Conservation (phyloP, 23 tunicate species). For the Halocynthia aurantium region DNA sequence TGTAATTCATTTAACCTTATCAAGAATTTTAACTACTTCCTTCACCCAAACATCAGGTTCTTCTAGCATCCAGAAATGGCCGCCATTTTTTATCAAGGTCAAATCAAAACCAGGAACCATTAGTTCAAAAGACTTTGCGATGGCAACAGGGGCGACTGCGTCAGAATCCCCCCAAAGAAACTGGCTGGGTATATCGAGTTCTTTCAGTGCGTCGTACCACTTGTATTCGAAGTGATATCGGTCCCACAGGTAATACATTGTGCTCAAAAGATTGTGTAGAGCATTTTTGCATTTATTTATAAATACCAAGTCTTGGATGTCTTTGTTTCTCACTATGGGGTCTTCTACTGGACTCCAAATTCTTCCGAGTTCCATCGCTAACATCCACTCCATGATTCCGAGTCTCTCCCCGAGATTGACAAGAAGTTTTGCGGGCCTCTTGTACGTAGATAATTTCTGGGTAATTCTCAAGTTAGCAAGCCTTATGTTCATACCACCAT, state of each 20-base stretch:
- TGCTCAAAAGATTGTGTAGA: constrained; percentile 15
- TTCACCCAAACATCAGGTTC: constrained; percentile 66
- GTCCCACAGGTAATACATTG: constrained; percentile 84
- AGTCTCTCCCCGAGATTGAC: constrained; percentile 1
- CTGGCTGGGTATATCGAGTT: constrained; percentile 40
- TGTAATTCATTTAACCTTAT: not conserved
- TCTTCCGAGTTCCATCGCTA: constrained; percentile 24
- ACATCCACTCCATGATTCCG: not conserved
- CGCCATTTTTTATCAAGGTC: constrained; percentile 23
- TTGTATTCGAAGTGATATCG: constrained; percentile 83
- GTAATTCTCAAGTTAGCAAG: constrained; percentile 66
- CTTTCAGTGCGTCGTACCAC: constrained; percentile 78
- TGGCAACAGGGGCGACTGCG: constrained; percentile 71
- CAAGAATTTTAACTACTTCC: constrained; percentile 24
- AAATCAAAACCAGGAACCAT: constrained; percentile 34
- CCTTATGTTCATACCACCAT: constrained; percentile 93
- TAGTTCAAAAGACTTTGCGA: constrained; percentile 35
- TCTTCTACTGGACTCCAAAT: constrained; percentile 52
- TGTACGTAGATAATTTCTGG: constrained; percentile 48
- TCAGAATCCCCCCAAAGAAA: constrained; percentile 91
- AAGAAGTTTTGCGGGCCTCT: constrained; percentile 30
- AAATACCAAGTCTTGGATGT: constrained; percentile 17
- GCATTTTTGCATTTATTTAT: constrained; percentile 40
- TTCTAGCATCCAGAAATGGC: constrained; percentile 95
- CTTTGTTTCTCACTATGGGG: constrained; percentile 22